Evolutionary conservation across 1,140 invertebrate genomes (phyloP).

Genomic region (Pachyrhynchus sulphureomaculatus): DNA sequence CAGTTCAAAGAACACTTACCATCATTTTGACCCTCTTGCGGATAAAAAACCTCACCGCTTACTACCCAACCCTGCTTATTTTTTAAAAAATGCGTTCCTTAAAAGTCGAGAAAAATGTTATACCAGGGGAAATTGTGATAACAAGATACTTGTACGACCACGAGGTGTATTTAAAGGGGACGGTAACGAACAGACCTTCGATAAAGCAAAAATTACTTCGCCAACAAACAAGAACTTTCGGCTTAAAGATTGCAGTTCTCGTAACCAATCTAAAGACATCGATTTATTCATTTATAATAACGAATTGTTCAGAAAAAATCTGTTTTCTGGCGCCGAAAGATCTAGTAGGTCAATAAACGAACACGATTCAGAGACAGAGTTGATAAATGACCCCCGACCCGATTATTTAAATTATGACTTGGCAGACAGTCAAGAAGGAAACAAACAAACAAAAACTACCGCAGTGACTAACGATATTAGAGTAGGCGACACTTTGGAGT

Average conservation of each 20-base stretch:
- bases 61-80: background rate
- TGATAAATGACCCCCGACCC: slow-evolving; percentile 20
- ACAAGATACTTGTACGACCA: no score
- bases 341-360: slow-evolving; percentile 20
- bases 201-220: background rate
- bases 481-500: background rate
- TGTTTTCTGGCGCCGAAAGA: background rate
- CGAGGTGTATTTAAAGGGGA: background rate
- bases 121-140: no score
- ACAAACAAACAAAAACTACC: background rate
- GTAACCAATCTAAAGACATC: background rate
- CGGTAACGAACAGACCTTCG: background rate
- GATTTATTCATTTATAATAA: background rate
- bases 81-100: no score
- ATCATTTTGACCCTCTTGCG: background rate
- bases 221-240: no score
- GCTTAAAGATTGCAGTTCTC: no score
- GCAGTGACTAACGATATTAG: background rate
- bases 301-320: background rate
- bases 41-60: background rate
- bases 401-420: slow-evolving; percentile 22
- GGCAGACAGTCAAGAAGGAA: slow-evolving; percentile 23
- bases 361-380: background rate
- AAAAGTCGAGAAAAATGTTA: no score
- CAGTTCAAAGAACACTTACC: background rate